phyloP scores from a whole-genome alignment of 2,113 vertebrate species.

The Ctenodactylus gundi region DNA sequence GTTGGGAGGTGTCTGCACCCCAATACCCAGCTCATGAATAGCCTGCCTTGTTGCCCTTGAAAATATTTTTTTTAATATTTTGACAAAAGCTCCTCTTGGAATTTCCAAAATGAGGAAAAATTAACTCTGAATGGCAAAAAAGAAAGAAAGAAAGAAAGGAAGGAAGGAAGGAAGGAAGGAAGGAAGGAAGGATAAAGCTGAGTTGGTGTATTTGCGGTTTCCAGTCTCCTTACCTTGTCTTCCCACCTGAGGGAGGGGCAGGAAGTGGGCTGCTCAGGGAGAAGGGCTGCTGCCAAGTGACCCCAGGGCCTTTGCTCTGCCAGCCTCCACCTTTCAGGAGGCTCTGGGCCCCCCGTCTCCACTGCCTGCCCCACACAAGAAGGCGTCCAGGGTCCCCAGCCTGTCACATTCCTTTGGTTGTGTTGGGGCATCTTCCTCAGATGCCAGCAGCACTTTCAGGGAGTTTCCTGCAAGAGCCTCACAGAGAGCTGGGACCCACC shows the following conservation, averaged over 20 bases:
- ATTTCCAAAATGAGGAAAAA: not conserved
- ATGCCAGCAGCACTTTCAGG: not conserved
- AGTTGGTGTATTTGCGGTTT: no score
- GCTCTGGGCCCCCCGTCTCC: not conserved
- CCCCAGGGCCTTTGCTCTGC: not conserved
- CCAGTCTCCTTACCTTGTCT: not conserved
- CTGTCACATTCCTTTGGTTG: no score
- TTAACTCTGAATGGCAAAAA: no score
- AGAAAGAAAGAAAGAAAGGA: no score
- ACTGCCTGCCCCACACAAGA: not conserved
- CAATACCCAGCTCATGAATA: not conserved
- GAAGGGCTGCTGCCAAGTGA: not conserved
- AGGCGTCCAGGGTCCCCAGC: not conserved
- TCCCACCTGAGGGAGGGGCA: accelerated
- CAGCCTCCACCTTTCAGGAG: not conserved
- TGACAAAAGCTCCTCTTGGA: not conserved
- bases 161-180: no score
- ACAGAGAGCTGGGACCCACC: no score
- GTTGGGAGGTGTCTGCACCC: not conserved
- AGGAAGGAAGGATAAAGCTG: no score
- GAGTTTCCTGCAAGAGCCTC: no score
- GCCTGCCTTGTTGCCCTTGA: not conserved
- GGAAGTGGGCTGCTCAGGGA: not conserved
- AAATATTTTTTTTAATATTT: not conserved
- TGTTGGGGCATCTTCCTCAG: no score